Evolutionary conservation across 2,888 invertebrate genomes (phyloP), one percentile per base, ranked within the genome.

Genomic region (Parapristionchus giblindavisi): DNA sequence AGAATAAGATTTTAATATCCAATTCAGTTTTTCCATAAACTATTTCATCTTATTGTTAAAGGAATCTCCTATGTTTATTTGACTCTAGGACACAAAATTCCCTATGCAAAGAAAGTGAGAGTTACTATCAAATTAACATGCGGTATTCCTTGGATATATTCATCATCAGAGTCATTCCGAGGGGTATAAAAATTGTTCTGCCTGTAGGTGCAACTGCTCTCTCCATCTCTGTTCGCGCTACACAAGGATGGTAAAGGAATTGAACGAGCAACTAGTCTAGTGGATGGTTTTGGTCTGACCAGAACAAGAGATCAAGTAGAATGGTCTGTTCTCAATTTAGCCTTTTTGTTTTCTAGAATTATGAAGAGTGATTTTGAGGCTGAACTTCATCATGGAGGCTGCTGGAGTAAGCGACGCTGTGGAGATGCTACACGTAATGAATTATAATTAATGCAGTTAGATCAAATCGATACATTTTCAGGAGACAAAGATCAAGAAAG

Each of bases 381-480:
- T 87, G 73, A 82, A 87, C 43, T 80, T 87, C 54, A 83, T 87
- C 24, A 77, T 87, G 40, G 87, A 87, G 73, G 85, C 85, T 1
- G 81, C 85, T 38, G 87, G 86, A 36, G 81, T 83, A 21, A 78
- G 79, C 0, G 83, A 83, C 43, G 79, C 83, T 6, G 81, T 83
- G 14, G 76, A 77, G 3, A 75, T 66, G 43, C 72, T 82, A 40
- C 77, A 77, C 48, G 66, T 63, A n/a, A n/a, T 43, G 43, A 43
- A 43, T 17, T 8, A 43, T 17, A 43, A 43, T 43, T 14, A 43
- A 43, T 8, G 43, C 43, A 43, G 43, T 14, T 14, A 8, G 8
- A 43, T 17, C 43, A 14, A 17, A 43, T 43, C 43, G 17, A 43
- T 43, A n/a, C n/a, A 36, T 3, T 5, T 51, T 1, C 48, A 73